These are phyloP conservation scores for Bombus superbus DNA, from an alignment of 1,140 invertebrate species.

Conservation along the genomic window DNA sequence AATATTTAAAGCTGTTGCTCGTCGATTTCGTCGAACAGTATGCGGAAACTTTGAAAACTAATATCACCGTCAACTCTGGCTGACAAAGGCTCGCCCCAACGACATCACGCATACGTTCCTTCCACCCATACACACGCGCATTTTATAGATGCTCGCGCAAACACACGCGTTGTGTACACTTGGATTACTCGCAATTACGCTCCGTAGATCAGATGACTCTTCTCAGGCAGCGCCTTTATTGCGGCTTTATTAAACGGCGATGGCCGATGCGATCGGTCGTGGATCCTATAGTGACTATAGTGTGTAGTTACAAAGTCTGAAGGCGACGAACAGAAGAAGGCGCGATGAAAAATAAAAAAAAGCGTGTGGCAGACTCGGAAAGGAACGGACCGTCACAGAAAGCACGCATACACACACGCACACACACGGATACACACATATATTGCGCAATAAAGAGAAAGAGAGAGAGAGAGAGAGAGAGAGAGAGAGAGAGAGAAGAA, in stretches of 20 bases:
- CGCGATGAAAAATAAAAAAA: conserved; percentile 24
- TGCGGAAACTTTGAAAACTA: conserved; percentile 51
- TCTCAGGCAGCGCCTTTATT: conserved; percentile 49
- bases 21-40: conserved; percentile 29
- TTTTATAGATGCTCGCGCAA: conserved; percentile 46
- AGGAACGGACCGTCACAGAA: background rate
- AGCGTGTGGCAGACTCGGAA: background rate
- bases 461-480: no score
- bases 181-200: conserved; percentile 55
- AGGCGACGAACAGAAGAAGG: conserved; percentile 37
- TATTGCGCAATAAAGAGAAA: no score
- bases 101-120: conserved; percentile 33
- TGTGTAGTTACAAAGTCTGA: conserved; percentile 33
- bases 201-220: conserved; percentile 52
- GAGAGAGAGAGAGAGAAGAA: background rate
- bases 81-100: conserved; percentile 42
- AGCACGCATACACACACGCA: fast-evolving
- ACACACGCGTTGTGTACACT: conserved; percentile 55
- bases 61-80: conserved; percentile 39
- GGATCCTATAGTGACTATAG: conserved; percentile 3
- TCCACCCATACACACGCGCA: conserved; percentile 4
- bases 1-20: conserved; percentile 44
- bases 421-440: no score
- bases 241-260: conserved; percentile 62
- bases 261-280: conserved; percentile 50